A percentile compares a stretch with the other conserved stretches of the same genome.
These are phyloP conservation scores for Augiades crinisus DNA, from an alignment of 2,888 invertebrate species.

Conservation along the genomic window DNA sequence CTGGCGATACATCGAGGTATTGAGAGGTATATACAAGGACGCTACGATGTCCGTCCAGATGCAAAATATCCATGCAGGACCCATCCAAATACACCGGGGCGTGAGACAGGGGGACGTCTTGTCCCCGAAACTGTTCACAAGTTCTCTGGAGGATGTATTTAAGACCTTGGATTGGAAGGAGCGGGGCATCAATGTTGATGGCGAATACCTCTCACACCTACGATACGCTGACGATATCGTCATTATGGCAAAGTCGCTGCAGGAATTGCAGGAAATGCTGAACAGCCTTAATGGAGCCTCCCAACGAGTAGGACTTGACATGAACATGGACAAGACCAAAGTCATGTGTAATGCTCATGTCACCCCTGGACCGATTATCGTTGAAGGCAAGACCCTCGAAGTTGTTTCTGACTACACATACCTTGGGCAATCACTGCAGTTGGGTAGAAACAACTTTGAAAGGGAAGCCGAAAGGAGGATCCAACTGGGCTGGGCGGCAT, in stretches of 20 bases:
- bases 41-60: conserved; percentile 1
- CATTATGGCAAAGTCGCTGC: conserved; percentile 6
- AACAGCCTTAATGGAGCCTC: not conserved
- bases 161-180: conserved; percentile 5
- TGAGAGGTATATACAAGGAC: conserved; percentile 1
- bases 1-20: conserved; percentile 25
- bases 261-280: not conserved
- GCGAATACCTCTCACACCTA: conserved; percentile 23
- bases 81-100: conserved; percentile 8
- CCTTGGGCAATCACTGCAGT: not conserved
- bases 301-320: not conserved
- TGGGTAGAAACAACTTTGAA: not conserved
- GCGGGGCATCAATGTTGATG: conserved; percentile 20
- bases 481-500: not conserved
- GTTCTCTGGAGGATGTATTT: conserved; percentile 26
- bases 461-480: not conserved
- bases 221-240: conserved; percentile 28
- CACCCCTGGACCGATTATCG: not conserved
- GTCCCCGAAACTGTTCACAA: conserved; percentile 29
- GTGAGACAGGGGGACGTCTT: conserved; percentile 31
- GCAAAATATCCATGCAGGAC: not conserved
- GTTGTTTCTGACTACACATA: not conserved
- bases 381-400: not conserved
- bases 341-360: not conserved
- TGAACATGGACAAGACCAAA: conserved; percentile 1